These are phyloP conservation scores for Cheilosia variabilis DNA, from an alignment of 2,888 invertebrate species.

Conservation along the genomic window DNA sequence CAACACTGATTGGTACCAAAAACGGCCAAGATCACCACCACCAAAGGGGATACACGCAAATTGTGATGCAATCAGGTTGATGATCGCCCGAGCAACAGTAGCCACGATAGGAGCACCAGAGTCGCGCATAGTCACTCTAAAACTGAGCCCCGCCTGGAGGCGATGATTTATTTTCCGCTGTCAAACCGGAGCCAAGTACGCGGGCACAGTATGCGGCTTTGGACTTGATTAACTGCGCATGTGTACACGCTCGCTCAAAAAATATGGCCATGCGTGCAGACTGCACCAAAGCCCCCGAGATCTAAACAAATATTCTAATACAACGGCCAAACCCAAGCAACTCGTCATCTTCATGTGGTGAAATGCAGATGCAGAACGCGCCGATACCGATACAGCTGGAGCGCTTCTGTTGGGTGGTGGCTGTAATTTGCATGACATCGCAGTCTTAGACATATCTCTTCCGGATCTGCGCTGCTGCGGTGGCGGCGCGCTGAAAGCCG, in stretches of 20 bases:
- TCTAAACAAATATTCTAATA: slow-evolving; percentile 56
- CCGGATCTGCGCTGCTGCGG: slow-evolving; percentile 19
- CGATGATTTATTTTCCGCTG: slow-evolving; percentile 72
- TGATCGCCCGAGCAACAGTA: slow-evolving; percentile 55
- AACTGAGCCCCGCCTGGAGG: slow-evolving; percentile 44
- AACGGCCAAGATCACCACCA: slow-evolving; percentile 48
- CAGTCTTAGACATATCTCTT: slow-evolving; percentile 37
- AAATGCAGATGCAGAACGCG: slow-evolving; percentile 43
- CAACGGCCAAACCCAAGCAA: slow-evolving; percentile 38
- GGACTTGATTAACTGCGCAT: slow-evolving; percentile 65
- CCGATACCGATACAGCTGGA: slow-evolving; percentile 43
- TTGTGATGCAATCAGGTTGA: slow-evolving; percentile 70
- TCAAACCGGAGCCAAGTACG: slow-evolving; percentile 65
- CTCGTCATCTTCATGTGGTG: slow-evolving; percentile 47
- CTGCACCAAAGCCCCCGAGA: slow-evolving; percentile 41
- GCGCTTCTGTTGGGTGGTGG: slow-evolving; percentile 63
- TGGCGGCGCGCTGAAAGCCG: slow-evolving; percentile 18
- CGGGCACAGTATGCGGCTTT: slow-evolving; percentile 54
- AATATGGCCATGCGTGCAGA: slow-evolving; percentile 41
- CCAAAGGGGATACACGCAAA: slow-evolving; percentile 53
- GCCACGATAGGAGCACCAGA: slow-evolving; percentile 30
- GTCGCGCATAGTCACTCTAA: slow-evolving; percentile 32
- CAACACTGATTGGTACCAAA: slow-evolving; percentile 66
- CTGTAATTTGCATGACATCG: slow-evolving; percentile 68
- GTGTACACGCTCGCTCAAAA: slow-evolving; percentile 34